Conservation (phyloP, 2,113 vertebrate genomes). For the Solenodon paradoxus region DNA sequence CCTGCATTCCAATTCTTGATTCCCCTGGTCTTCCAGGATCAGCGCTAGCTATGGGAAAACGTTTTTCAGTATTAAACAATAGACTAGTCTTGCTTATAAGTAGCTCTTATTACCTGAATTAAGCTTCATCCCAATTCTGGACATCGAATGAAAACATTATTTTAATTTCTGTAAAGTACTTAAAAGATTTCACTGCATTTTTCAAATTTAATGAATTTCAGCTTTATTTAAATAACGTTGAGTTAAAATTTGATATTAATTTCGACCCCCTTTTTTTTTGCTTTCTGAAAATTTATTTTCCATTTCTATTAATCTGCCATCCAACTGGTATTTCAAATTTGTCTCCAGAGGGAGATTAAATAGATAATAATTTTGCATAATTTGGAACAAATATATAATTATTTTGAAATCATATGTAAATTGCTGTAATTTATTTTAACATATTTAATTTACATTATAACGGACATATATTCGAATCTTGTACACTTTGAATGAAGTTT, state of each 20-base stretch:
- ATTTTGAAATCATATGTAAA: not conserved
- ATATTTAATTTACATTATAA: constrained; percentile 14
- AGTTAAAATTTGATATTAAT: not conserved
- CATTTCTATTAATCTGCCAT: no score
- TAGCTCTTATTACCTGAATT: not conserved
- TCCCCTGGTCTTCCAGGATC: not conserved
- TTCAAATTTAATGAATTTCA: not conserved
- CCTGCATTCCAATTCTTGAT: not conserved
- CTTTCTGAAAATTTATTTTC: not conserved
- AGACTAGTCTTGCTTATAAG: not conserved
- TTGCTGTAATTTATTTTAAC: not conserved
- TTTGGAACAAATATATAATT: not conserved
- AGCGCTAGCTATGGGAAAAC: not conserved
- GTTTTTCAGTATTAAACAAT: not conserved
- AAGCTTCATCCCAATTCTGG: not conserved
- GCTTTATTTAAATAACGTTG: not conserved
- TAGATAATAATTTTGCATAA: constrained; percentile 23
- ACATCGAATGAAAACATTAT: not conserved
- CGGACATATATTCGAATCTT: not conserved
- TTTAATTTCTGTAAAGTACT: constrained; percentile 12
- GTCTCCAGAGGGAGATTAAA: not conserved
- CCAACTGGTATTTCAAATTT: not conserved
- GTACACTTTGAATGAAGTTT: not conserved
- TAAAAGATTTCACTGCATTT: not conserved
- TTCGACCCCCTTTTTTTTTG: not conserved